Evolutionary conservation across 92 coral and sea anemone species (phyloP), one percentile per base, ranked within the genome.

Genomic region (Heteractis magnifica): DNA sequence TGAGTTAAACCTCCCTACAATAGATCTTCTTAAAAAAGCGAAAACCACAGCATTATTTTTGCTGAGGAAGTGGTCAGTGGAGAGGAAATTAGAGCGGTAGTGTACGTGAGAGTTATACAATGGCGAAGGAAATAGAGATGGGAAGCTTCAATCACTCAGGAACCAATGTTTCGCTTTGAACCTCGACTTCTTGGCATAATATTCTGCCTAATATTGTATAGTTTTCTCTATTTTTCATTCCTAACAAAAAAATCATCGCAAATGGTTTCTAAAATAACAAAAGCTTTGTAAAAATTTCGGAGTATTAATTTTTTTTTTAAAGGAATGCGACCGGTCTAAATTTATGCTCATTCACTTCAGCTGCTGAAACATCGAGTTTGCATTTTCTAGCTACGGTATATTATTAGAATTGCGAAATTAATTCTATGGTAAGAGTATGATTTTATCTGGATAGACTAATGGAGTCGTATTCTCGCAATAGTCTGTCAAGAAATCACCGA

Each of bases 31-130:
- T 8, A 68, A 68, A 68, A 56, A 59, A 58, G 41, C 79, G 65
- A 76, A 76, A 76, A 76, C 64, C 72, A 13, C 72, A 78, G 0
- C 55, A 78, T 58, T 78, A 34, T 79, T 20, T 49, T 44, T 16
- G 26, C n/a, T 8, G 19, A 68, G 84, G 84, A 81, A 51, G 84
- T 52, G 84, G 84, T 71, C 64, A 78, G 50, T 20, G 10, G 19
- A 26, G 16, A 60, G 81, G 72, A 78, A 60, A 78, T 76, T 52
- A 76, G 59, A 51, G 48, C 79, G 79, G 60, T 50, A 50, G 7
- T 18, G 48, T 50, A 76, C 60, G 48, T 50, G 44, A 15, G 79
- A 50, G 59, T 0, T 5, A 51, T n/a, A 49, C 48, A 76, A 51
- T 76, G 52, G 20, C 64, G 70, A 48, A n/a, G 56, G 53, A 21